Base-by-base conservation (phyloP, 2,113 vertebrate genomes). In the Stomatorhinus ivindoensis region DNA sequence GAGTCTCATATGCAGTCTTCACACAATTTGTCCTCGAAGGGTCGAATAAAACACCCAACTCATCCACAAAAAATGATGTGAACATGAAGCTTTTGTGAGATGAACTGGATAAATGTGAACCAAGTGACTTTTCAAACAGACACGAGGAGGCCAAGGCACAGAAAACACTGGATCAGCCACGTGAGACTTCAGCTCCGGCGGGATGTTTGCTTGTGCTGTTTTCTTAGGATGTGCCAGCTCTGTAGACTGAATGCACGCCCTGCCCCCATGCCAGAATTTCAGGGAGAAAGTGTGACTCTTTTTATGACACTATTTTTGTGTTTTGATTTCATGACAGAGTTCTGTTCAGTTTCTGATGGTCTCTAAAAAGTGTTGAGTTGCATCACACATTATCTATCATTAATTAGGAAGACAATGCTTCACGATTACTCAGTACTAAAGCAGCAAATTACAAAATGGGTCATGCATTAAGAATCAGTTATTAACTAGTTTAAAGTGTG, bases 401-500 rank as follows among this genome's bases (percentile, higher is more conserved):
- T 90, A 82, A 92, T 91, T 89, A 89, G 21, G 21, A 61, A 87
- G 53, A 89, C 35, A 73, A 89, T 88, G 39, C 53, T 90, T 87
- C n/a, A 58, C 80, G 84, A 91, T 89, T 90, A 91, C 88, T 90
- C 87, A 87, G 55, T 90, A 89, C 80, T 89, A 89, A 48, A 76
- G 88, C 85, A 89, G 87, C 87, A 90, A 90, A 91, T 92, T 89
- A 91, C 76, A 88, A 73, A 89, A 92, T 89, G 88, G 90, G 90
- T 85, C 86, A 90, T 86, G 89, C 89, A 91, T 91, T 91, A 90
- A 88, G 90, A 89, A 91, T 90, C 84, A 88, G 91, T 92, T 91
- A 92, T 91, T 69, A 31, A 91, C 90, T 91, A 89, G 82, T 91
- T 92, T 90, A 92, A 92, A 90, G 87, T 92, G 91, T 92, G 82